Conservation (phyloP, 2,113 vertebrate genomes). For the Bubo scandiacus region DNA sequence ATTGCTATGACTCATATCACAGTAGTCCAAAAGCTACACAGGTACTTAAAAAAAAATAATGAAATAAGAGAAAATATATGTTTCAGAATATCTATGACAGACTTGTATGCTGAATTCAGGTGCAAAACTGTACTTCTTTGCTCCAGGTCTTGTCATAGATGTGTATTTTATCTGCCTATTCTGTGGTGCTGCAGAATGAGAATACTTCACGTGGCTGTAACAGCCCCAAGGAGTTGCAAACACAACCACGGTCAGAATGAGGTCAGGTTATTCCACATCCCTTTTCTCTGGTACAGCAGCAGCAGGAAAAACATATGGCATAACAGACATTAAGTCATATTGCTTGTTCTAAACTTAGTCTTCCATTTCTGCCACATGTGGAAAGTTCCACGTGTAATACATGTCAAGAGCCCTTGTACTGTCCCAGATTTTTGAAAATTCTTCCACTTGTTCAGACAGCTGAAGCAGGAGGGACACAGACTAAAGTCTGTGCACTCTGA, state of each 20-base stretch:
- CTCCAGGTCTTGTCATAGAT: not conserved
- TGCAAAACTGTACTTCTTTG: not conserved
- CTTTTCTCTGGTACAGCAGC: conserved; percentile 15
- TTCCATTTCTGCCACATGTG: conserved; percentile 43
- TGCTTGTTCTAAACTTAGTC: conserved; percentile 45
- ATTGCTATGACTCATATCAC: not conserved
- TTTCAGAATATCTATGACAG: not conserved
- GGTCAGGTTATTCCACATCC: conserved; percentile 31
- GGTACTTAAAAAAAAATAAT: not conserved
- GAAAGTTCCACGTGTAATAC: conserved; percentile 30
- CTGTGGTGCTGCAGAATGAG: not conserved
- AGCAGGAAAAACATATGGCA: conserved; percentile 58
- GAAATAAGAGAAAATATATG: not conserved
- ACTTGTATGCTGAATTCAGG: not conserved
- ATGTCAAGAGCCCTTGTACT: not conserved
- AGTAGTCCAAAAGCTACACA: not conserved
- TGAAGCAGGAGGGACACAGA: not conserved
- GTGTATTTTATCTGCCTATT: not conserved
- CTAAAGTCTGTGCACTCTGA: not conserved
- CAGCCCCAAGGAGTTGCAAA: conserved; percentile 28
- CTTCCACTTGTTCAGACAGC: not conserved
- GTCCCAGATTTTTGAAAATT: not conserved
- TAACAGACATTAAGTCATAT: conserved; percentile 58
- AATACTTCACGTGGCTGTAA: not conserved
- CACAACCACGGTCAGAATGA: not conserved